Percentiles rank a stretch among this genome's conserved stretches.
Evolutionary conservation across 2,797 vertebrate genomes (phyloP).

Genomic region (Gallinago solitaria): DNA sequence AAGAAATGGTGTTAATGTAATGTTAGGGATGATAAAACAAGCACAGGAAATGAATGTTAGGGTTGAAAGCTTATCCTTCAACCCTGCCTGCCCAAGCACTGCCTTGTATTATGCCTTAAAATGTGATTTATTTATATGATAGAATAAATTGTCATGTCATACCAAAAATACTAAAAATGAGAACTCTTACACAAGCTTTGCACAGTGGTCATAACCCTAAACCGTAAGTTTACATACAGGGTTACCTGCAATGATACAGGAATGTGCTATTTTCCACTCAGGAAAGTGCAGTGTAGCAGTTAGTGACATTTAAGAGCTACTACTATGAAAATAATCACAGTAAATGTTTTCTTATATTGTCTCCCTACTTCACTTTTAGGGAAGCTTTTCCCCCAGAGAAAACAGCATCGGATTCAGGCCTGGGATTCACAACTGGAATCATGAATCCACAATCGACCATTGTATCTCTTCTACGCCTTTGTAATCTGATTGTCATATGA

Average conservation of each 20-base stretch:
- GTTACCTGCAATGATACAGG: neutral
- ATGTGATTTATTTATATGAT: neutral
- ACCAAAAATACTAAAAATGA: neutral
- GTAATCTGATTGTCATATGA: neutral
- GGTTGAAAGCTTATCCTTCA: constrained; percentile 39
- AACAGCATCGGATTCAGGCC: neutral
- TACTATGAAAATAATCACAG: neutral
- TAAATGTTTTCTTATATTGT: neutral
- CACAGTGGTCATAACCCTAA: neutral
- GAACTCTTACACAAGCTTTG: neutral
- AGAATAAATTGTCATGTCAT: neutral
- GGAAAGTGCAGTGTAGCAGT: neutral
- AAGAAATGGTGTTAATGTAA: constrained; percentile 14
- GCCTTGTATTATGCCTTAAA: neutral
- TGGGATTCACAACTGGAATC: neutral
- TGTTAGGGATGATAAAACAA: constrained; percentile 51
- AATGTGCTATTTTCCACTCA: neutral
- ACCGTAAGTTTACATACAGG: neutral
- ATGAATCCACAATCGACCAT: neutral
- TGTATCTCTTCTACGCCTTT: neutral
- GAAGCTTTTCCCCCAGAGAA: neutral
- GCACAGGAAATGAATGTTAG: constrained; percentile 57
- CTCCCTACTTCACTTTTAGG: neutral
- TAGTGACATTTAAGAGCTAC: neutral
- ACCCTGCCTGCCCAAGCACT: neutral